Conservation (phyloP, 2,797 vertebrate species). For the Muscicapa striata region DNA sequence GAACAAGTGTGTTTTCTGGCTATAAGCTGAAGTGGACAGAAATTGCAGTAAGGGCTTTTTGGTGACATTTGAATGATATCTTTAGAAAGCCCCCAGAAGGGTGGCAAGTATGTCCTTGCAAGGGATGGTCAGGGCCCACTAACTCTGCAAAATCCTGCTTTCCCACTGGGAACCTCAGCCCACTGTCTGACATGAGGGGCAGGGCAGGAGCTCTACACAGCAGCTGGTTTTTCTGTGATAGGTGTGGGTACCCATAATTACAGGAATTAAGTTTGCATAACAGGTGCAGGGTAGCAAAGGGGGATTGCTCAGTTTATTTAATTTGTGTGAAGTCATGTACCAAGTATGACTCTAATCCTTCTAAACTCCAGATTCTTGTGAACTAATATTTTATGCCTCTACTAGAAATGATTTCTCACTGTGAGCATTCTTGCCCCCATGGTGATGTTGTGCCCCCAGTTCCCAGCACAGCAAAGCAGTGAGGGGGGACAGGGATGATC, state of each 20-base stretch:
- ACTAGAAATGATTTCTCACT: not conserved
- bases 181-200: accelerated
- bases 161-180: not conserved
- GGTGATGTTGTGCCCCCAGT: not conserved
- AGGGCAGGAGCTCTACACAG: not conserved
- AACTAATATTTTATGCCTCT: not conserved
- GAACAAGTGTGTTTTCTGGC: not conserved
- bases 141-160: not conserved
- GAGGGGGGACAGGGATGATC: not conserved
- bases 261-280: not conserved
- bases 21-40: not conserved
- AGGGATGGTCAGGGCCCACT: not conserved
- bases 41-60: not conserved
- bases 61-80: not conserved
- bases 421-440: not conserved
- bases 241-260: not conserved
- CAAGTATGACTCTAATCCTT: not conserved
- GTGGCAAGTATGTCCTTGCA: not conserved
- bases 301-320: not conserved
- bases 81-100: not conserved
- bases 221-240: not conserved
- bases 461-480: not conserved
- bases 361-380: not conserved
- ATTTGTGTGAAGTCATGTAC: not conserved
- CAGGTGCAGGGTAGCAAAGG: not conserved